Evolutionary conservation across 2,888 invertebrate species (phyloP).

Genomic region (Oasisia sp.): DNA sequence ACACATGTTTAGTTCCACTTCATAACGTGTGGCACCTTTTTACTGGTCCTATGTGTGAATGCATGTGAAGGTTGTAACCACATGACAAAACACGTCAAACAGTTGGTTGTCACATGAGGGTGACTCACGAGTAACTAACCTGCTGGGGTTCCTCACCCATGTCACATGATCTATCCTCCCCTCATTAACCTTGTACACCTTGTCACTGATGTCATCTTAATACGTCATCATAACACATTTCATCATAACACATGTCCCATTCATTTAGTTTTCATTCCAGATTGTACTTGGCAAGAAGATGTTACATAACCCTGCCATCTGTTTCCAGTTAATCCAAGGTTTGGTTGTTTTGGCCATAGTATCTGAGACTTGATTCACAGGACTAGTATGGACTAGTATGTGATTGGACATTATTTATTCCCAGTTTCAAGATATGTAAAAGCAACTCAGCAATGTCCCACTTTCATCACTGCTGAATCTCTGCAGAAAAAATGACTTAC

Average conservation of each 20-base stretch:
- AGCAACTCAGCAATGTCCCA: not conserved
- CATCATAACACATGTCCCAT: not conserved
- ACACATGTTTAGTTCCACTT: constrained; percentile 4
- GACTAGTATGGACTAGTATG: not conserved
- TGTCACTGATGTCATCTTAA: not conserved
- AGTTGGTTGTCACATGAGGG: not conserved
- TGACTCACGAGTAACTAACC: not conserved
- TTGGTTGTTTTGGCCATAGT: not conserved
- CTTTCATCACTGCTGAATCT: not conserved
- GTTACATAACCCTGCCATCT: not conserved
- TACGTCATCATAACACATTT: not conserved
- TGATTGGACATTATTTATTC: not conserved
- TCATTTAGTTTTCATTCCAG: not conserved
- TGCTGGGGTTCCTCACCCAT: not conserved
- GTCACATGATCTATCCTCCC: not conserved
- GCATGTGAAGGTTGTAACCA: no score
- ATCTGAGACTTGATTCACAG: not conserved
- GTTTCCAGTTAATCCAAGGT: not conserved
- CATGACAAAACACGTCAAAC: not conserved
- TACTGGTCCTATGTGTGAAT: not conserved
- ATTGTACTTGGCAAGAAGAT: not conserved
- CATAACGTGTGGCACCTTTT: not conserved
- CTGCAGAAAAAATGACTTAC: not conserved
- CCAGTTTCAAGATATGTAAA: not conserved
- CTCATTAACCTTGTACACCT: not conserved